Evolutionary conservation across 2,888 invertebrate genomes (phyloP), one percentile per base, ranked within the genome.

Genomic region (Andrena camellia): DNA sequence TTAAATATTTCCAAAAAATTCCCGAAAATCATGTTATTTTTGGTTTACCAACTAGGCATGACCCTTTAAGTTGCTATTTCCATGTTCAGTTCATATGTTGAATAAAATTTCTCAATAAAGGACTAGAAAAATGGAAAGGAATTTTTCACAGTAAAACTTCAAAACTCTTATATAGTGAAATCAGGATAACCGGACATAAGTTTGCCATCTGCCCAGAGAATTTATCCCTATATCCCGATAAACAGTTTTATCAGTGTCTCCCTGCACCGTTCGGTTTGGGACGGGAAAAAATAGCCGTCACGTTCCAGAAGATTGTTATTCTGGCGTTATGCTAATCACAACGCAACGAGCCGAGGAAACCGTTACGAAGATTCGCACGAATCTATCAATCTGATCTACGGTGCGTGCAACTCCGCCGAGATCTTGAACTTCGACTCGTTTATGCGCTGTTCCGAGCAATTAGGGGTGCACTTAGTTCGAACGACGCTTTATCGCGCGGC

Each of bases 241-340:
- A 42, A 42, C 17, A 42, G 17, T 52, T 69, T 17, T 50, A 42
- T 69, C 57, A 29, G 10, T 26, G 59, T 35, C 71, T 71, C 64
- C 48, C 57, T 7, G 29, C 10, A 4, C n/a, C 52, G 20, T 59
- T 26, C 2, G 35, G 31, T 10, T 13, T 6, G 20, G 35, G 57
- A 60, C n/a, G 2, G 17, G 6, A 42, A 29, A 29, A 62, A 50
- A 54, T 62, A 70, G 57, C 70, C 50, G 31, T 13, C 42, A 59
- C 68, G 88, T 88, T 88, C 88, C 85, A 85, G 88, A 29, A 84
- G 67, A 88, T 88, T 82, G 77, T 81, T 77, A 85, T 88, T 87
- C 83, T 85, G 80, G 86, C 77, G 84, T 82, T 86, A 86, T 84
- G 72, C 63, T 87, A 89, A 88, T 88, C 52, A 75, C 52, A 23